A percentile compares a stretch with the other conserved stretches of the same genome.
These are phyloP conservation scores for Cynopterus sphinx DNA, from an alignment of 2,797 vertebrate species.

Conservation along the genomic window DNA sequence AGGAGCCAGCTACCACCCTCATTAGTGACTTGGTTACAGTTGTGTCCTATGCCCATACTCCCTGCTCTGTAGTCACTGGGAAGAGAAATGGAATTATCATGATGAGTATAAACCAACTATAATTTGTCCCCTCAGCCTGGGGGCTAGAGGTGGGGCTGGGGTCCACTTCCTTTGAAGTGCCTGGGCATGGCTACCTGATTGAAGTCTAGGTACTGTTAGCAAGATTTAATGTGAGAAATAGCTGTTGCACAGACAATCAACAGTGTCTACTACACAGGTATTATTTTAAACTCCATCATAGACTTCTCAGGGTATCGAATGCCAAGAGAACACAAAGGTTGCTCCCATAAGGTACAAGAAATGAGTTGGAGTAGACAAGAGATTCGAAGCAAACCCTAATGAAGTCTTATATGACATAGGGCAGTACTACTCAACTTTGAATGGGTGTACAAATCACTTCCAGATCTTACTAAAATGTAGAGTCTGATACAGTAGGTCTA, in stretches of 20 bases:
- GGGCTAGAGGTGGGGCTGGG: background rate
- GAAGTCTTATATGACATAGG: background rate
- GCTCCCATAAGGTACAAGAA: background rate
- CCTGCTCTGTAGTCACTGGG: background rate
- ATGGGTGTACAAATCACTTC: background rate
- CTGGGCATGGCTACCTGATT: background rate
- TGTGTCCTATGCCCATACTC: background rate
- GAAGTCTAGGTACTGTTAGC: background rate
- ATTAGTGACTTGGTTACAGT: background rate
- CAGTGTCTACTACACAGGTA: background rate
- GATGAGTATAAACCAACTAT: background rate
- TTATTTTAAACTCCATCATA: background rate
- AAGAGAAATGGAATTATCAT: background rate
- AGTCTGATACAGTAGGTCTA: background rate
- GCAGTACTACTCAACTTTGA: background rate
- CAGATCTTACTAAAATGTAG: background rate
- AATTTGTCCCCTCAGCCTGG: background rate
- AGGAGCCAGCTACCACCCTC: background rate
- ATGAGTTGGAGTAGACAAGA: background rate
- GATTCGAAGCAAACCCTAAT: background rate
- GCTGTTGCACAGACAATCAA: background rate
- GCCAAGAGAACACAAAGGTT: background rate
- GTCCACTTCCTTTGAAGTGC: background rate
- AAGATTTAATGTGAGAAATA: background rate
- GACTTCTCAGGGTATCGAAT: background rate